Evolutionary conservation across 2,113 vertebrate genomes (phyloP).

Genomic region (Pao palembangensis): DNA sequence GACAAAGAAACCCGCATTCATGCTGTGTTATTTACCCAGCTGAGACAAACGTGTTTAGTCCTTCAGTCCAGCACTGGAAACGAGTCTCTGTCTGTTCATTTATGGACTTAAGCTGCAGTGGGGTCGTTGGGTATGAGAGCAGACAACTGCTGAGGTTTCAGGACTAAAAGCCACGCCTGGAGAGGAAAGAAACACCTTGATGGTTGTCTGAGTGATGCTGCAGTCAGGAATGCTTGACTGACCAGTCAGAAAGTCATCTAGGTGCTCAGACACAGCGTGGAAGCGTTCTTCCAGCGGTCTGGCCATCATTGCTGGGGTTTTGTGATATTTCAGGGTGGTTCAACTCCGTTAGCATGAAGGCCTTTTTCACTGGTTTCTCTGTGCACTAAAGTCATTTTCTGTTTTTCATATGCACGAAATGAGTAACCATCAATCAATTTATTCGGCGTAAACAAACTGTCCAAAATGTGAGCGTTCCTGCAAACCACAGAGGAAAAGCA

Average conservation of each 20-base stretch:
- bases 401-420: slow-evolving; percentile 54
- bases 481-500: slow-evolving; percentile 35
- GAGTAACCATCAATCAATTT: slow-evolving; percentile 52
- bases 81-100: no score
- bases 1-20: slow-evolving; percentile 56
- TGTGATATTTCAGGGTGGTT: background rate
- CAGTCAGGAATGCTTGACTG: no score
- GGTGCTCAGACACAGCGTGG: no score
- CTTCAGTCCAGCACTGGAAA: no score
- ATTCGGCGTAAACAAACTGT: slow-evolving; percentile 52
- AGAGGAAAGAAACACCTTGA: no score
- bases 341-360: slow-evolving; percentile 28
- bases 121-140: no score
- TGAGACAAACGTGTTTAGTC: slow-evolving; percentile 1
- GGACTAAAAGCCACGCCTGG: no score
- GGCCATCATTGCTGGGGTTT: background rate
- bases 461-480: slow-evolving; percentile 52
- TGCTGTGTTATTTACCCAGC: slow-evolving; percentile 51
- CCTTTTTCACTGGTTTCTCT: slow-evolving; percentile 33
- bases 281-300: background rate
- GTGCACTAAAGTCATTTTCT: slow-evolving; percentile 57
- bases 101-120: no score
- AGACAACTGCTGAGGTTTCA: no score
- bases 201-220: no score
- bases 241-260: no score